A percentile compares a stretch with the other conserved stretches of the same genome.
Evolutionary conservation across 2,888 invertebrate species (phyloP).

Genomic region (Polylopha cassiicola): DNA sequence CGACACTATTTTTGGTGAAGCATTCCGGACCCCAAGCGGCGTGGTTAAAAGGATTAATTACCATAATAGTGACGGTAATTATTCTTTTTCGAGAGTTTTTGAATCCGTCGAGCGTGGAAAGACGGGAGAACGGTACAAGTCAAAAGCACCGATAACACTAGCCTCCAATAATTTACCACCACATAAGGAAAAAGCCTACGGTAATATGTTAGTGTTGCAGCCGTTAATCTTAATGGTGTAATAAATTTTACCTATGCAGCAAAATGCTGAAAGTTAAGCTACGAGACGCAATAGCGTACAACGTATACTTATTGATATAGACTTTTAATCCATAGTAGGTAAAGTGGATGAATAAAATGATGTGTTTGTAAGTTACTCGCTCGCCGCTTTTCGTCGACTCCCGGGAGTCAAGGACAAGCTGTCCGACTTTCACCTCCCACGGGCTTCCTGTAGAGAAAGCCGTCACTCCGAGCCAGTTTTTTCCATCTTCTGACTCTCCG

Average conservation of each 20-base stretch:
- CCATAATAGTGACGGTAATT: conserved; percentile 49
- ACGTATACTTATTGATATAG: no score
- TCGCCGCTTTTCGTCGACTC: conserved; percentile 39
- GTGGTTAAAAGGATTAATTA: conserved; percentile 49
- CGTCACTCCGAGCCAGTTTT: conserved; percentile 39
- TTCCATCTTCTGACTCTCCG: conserved; percentile 44
- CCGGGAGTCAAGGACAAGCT: conserved; percentile 56
- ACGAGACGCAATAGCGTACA: no score
- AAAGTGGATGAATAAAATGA: no score
- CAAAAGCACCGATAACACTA: conserved; percentile 6
- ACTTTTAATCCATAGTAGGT: no score
- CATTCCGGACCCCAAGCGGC: conserved; percentile 38
- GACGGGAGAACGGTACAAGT: conserved; percentile 21
- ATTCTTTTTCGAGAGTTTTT: conserved; percentile 47
- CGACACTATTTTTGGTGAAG: conserved; percentile 7
- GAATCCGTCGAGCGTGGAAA: conserved; percentile 37
- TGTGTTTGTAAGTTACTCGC: conserved; percentile 27
- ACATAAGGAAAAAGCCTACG: no score
- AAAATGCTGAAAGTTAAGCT: no score
- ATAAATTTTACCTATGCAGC: no score
- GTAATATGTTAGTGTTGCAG: no score
- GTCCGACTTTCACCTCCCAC: conserved; percentile 65
- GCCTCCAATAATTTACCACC: not conserved
- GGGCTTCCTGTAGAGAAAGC: conserved; percentile 55
- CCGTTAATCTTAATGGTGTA: no score